phyloP scores from a whole-genome alignment of 1,140 invertebrate genomes.

The Drosophila cardini region DNA sequence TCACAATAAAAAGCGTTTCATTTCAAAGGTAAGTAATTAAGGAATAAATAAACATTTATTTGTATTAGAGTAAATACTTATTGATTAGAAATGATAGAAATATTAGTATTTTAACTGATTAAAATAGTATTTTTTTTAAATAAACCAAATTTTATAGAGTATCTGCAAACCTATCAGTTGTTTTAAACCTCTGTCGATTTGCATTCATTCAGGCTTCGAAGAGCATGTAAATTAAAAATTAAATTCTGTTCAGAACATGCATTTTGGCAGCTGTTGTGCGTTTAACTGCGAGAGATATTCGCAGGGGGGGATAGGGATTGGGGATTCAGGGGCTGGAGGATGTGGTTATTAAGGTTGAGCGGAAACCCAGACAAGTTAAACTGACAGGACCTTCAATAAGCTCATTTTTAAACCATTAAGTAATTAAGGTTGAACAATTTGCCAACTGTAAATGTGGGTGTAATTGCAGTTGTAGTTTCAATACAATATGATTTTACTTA shows the following conservation, averaged over 20 bases:
- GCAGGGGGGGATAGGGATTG: background rate
- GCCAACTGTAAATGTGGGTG: slow-evolving; percentile 27
- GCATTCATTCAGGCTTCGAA: slow-evolving; percentile 22
- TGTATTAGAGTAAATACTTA: too few species aligned
- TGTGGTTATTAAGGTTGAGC: slow-evolving; percentile 29
- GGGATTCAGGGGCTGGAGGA: slow-evolving; percentile 8
- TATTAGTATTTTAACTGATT: too few species aligned
- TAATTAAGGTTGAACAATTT: slow-evolving; percentile 68
- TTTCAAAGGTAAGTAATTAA: background rate
- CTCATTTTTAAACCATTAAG: slow-evolving; percentile 75
- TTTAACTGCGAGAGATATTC: slow-evolving; percentile 60
- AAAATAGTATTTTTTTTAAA: too few species aligned
- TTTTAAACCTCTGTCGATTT: background rate
- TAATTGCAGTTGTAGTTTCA: slow-evolving; percentile 12
- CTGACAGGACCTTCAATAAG: slow-evolving; percentile 52
- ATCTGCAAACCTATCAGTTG: background rate
- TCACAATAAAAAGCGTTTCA: background rate
- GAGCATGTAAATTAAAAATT: slow-evolving; percentile 71
- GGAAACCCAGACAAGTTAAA: slow-evolving; percentile 57
- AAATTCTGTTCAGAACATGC: slow-evolving; percentile 71
- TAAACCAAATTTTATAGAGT: slow-evolving; percentile 8
- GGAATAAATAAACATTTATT: background rate
- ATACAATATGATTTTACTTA: slow-evolving; percentile 18
- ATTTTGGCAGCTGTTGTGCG: slow-evolving; percentile 60
- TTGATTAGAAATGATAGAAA: too few species aligned